Percentiles rank a stretch among this genome's conserved stretches.
Conservation (phyloP, 2,888 invertebrate genomes). For the Agapostemon virescens region DNA sequence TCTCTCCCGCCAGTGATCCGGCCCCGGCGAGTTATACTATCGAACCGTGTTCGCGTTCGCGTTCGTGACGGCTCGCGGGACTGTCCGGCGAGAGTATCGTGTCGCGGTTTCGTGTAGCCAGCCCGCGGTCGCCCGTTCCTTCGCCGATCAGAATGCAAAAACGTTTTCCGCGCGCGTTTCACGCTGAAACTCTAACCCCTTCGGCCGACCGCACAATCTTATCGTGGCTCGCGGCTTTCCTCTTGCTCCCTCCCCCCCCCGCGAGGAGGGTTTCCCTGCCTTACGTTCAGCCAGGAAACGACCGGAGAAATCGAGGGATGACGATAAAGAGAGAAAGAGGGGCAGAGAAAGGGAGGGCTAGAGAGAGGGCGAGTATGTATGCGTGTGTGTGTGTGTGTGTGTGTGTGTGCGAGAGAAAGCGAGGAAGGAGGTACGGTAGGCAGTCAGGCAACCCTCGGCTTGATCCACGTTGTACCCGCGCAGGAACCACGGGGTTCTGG, state of each 20-base stretch:
- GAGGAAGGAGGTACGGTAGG: constrained; percentile 62
- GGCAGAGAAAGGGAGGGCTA: constrained; percentile 55
- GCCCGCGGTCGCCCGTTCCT: not conserved
- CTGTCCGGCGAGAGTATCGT: constrained; percentile 43
- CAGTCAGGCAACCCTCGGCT: constrained; percentile 74
- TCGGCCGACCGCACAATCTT: constrained; percentile 75
- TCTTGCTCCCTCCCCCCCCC: constrained; percentile 32
- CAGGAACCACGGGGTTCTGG: constrained; percentile 57
- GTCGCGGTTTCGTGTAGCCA: constrained; percentile 44
- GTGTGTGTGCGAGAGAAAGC: constrained; percentile 31
- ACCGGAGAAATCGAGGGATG: constrained; percentile 44
- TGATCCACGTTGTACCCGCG: constrained; percentile 76
- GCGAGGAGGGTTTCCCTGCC: constrained; percentile 21
- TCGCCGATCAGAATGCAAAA: constrained; percentile 72
- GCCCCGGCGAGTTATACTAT: constrained; percentile 26
- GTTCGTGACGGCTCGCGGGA: constrained; percentile 29
- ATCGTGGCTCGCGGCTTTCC: constrained; percentile 67
- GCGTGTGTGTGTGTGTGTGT: not conserved
- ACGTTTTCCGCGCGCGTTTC: constrained; percentile 70
- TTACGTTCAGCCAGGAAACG: constrained; percentile 37
- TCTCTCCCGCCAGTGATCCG: constrained; percentile 2
- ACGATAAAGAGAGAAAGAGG: constrained; percentile 50
- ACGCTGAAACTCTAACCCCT: constrained; percentile 76
- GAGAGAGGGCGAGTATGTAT: constrained; percentile 27
- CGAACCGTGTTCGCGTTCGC: constrained; percentile 12